phyloP scores from a whole-genome alignment of 2,797 vertebrate species.

The Lagorchestes hirsutus region DNA sequence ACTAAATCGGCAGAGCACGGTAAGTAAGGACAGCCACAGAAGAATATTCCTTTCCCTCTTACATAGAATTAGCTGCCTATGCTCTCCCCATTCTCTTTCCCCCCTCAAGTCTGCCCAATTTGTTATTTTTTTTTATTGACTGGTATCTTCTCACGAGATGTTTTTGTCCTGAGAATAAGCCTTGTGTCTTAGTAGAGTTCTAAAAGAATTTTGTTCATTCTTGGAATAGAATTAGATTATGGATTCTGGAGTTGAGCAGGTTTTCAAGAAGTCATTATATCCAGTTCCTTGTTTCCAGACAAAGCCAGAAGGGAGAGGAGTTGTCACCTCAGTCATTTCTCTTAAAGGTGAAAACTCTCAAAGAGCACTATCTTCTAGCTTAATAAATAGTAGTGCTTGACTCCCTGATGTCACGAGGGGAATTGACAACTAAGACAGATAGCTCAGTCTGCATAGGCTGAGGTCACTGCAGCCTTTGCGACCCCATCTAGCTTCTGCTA shows the following conservation, averaged over 20 bases:
- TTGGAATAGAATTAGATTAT: neutral
- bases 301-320: neutral
- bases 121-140: neutral
- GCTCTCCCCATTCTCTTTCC: neutral
- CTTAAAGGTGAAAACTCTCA: neutral
- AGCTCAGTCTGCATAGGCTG: neutral
- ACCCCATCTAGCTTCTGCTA: neutral
- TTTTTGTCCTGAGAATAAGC: neutral
- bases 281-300: neutral
- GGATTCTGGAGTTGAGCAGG: neutral
- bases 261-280: neutral
- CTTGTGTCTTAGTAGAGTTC: neutral
- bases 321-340: neutral
- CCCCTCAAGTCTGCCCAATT: neutral
- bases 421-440: neutral
- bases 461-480: neutral
- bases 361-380: neutral
- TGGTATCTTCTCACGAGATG: neutral
- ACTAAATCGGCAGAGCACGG: neutral
- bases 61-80: neutral
- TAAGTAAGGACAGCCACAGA: neutral
- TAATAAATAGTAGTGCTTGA: neutral
- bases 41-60: neutral
- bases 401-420: neutral
- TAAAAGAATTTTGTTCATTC: neutral